A percentile compares a stretch with the other conserved stretches of the same genome.
Conservation (phyloP, 2,888 invertebrate species). For the Nomada hirtipes region DNA sequence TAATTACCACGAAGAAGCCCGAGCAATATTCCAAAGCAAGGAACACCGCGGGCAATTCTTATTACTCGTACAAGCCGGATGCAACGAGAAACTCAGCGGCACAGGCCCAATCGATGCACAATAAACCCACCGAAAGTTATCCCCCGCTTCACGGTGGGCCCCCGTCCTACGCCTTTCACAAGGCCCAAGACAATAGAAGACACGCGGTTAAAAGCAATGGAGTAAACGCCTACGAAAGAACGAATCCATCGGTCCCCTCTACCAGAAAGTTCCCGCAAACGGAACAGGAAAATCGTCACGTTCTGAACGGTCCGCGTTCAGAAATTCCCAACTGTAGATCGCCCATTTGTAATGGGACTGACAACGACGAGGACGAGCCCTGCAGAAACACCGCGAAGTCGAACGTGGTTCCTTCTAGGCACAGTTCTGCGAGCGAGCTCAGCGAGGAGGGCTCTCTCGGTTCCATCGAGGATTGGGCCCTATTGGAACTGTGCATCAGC, state of each 20-base stretch:
- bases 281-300: constrained; percentile 34
- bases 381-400: constrained; percentile 39
- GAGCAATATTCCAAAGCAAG: constrained; percentile 40
- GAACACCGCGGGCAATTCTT: neutral
- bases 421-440: constrained; percentile 56
- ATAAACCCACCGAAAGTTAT: constrained; percentile 38
- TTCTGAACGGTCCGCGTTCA: constrained; percentile 9
- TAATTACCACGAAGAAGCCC: constrained; percentile 34
- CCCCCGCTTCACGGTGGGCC: constrained; percentile 4
- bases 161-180: constrained; percentile 31
- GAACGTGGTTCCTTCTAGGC: constrained; percentile 38
- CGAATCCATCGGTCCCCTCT: neutral
- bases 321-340: constrained; percentile 44
- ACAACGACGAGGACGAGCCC: constrained; percentile 58
- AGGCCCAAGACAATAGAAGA: constrained; percentile 26
- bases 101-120: constrained; percentile 28
- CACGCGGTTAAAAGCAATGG: constrained; percentile 23
- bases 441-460: constrained; percentile 56
- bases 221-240: constrained; percentile 10
- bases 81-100: constrained; percentile 8
- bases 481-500: constrained; percentile 65
- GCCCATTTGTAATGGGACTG: constrained; percentile 34
- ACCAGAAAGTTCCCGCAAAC: neutral
- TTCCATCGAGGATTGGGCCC: constrained; percentile 62
- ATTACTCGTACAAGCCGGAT: constrained; percentile 33